Percentiles rank a stretch among this genome's conserved stretches.
Evolutionary conservation across 2,888 invertebrate species (phyloP).

Genomic region (Leptopilina drosophilae): DNA sequence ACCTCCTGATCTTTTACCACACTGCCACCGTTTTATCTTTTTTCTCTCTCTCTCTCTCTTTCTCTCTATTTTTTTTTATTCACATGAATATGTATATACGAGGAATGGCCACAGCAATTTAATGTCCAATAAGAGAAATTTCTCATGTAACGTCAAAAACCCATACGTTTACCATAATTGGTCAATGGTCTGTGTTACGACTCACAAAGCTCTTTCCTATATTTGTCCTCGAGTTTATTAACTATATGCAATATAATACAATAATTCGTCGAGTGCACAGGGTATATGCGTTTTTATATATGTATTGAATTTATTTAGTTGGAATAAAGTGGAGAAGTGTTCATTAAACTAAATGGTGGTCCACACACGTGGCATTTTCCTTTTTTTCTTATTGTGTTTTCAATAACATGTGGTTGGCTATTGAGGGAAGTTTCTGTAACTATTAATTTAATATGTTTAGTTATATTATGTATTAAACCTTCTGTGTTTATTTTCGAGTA

Average conservation of each 20-base stretch:
- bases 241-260: not conserved
- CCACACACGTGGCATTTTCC: conserved; percentile 19
- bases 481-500: no score
- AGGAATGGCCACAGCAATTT: conserved; percentile 23
- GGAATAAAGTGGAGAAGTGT: conserved; percentile 27
- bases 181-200: conserved; percentile 40
- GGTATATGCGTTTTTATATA: not conserved
- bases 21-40: conserved; percentile 32
- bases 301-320: conserved; percentile 28
- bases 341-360: conserved; percentile 27
- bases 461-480: not conserved
- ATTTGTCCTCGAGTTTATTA: conserved; percentile 31
- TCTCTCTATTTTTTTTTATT: not conserved
- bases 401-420: conserved; percentile 1
- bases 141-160: conserved; percentile 40
- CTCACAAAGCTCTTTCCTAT: conserved; percentile 31
- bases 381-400: conserved; percentile 7
- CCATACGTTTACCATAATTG: conserved; percentile 34
- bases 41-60: not conserved
- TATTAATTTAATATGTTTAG: not conserved
- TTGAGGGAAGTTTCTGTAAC: conserved; percentile 3
- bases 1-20: conserved; percentile 21
- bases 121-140: conserved; percentile 31
- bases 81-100: not conserved
- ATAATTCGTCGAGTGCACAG: not conserved